Evolutionary conservation across 1,140 invertebrate species (phyloP).

Genomic region (Sarcophaga bullata): DNA sequence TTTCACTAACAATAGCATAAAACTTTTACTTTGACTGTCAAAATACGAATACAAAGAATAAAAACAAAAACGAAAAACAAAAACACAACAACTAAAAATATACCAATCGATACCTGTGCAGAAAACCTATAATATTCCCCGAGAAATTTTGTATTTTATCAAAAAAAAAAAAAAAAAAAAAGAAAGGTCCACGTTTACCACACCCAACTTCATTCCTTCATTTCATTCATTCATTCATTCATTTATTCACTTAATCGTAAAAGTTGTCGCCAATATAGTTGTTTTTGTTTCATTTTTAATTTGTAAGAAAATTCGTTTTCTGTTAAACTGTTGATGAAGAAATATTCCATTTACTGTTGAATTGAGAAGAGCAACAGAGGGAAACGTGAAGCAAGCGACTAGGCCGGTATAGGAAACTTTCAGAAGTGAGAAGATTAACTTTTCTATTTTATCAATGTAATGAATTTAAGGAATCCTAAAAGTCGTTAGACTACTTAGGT

Average conservation of each 20-base stretch:
- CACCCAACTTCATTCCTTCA: background rate
- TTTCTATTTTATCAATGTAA: slow-evolving; percentile 1
- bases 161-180: background rate
- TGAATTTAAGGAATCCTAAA: slow-evolving; percentile 27
- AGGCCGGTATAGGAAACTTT: background rate
- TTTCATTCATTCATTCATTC: background rate
- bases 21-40: background rate
- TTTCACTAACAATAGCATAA: background rate
- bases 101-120: background rate
- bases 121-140: slow-evolving; percentile 25
- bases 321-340: slow-evolving; percentile 36
- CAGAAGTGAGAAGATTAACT: slow-evolving; percentile 21
- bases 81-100: background rate
- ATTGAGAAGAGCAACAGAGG: background rate
- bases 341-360: slow-evolving; percentile 7
- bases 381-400: background rate
- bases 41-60: too few relatives aligned
- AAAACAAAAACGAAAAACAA: background rate
- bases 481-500: slow-evolving; percentile 33
- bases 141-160: background rate
- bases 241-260: slow-evolving; percentile 7
- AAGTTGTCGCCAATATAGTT: slow-evolving; percentile 27
- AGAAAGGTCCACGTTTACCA: background rate
- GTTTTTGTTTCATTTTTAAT: background rate
- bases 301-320: background rate